These are phyloP conservation scores for Noctua janthe DNA, from an alignment of 2,888 invertebrate genomes.

Conservation along the genomic window DNA sequence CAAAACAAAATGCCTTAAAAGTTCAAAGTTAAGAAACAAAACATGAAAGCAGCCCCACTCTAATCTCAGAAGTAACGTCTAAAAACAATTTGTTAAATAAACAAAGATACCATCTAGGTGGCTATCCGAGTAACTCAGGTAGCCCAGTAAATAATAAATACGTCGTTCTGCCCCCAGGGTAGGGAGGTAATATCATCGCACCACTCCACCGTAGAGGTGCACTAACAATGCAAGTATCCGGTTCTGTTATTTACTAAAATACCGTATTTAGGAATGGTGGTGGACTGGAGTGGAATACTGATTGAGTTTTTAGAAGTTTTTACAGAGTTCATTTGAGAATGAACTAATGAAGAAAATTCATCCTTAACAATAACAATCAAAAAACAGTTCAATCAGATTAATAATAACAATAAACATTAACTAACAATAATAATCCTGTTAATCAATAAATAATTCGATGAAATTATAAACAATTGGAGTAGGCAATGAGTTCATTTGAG, in stretches of 20 bases:
- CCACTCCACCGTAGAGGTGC: constrained; percentile 47
- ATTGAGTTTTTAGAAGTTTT: constrained; percentile 29
- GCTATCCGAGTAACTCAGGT: constrained; percentile 65
- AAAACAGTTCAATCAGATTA: too few relatives aligned
- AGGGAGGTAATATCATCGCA: constrained; percentile 66
- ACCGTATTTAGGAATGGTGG: constrained; percentile 12
- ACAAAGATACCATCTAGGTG: constrained; percentile 78
- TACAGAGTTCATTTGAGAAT: neutral
- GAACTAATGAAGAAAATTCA: too few relatives aligned
- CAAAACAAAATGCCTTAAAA: neutral
- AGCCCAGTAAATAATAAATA: constrained; percentile 76
- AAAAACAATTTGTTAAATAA: constrained; percentile 78
- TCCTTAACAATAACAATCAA: too few relatives aligned
- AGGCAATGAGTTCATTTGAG: too few relatives aligned
- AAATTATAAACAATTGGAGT: too few relatives aligned
- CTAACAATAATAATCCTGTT: too few relatives aligned
- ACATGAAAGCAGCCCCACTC: neutral
- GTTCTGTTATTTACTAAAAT: constrained; percentile 31
- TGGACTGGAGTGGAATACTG: constrained; percentile 15
- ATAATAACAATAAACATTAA: too few relatives aligned
- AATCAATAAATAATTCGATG: too few relatives aligned
- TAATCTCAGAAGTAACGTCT: constrained; percentile 53
- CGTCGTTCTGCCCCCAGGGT: constrained; percentile 61
- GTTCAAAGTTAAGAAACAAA: neutral
- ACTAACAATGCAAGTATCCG: constrained; percentile 52